These are phyloP conservation scores for Cosmia trapezina DNA, from an alignment of 2,888 invertebrate species.

Conservation along the genomic window DNA sequence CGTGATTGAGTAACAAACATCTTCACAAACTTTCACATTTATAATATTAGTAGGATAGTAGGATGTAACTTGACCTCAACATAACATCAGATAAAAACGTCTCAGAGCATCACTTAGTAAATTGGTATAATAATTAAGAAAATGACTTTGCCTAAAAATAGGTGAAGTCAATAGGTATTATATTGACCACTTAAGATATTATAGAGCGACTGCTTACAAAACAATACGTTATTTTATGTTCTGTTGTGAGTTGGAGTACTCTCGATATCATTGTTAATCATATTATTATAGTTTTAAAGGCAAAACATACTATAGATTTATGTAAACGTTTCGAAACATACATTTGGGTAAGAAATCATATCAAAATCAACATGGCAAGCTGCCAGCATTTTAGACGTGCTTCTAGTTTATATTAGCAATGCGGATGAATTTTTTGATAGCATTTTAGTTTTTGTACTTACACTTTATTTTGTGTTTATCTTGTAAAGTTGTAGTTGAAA, in stretches of 20 bases:
- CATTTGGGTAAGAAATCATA: not conserved
- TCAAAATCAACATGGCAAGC: no score
- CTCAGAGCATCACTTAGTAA: not conserved
- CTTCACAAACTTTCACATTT: no score
- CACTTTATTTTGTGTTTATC: not conserved
- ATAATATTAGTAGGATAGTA: no score
- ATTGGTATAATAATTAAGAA: slow-evolving; percentile 18
- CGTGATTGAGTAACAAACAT: no score
- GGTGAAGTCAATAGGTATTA: no score
- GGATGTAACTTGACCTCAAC: no score
- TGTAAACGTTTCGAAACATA: not conserved
- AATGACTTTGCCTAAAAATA: not conserved
- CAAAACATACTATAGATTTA: not conserved
- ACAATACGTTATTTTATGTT: not conserved
- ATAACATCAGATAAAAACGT: not conserved
- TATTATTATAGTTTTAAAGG: slow-evolving; percentile 10
- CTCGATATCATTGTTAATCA: no score
- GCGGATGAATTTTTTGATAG: not conserved
- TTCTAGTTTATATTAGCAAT: not conserved
- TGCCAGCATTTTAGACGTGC: not conserved
- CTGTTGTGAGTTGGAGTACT: not conserved
- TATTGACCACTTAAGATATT: slow-evolving; percentile 23
- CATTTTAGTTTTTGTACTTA: not conserved
- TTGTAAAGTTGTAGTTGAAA: no score
- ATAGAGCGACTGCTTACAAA: not conserved